Evolutionary conservation across 2,888 invertebrate genomes (phyloP).

Genomic region (Teleiodes luculella): DNA sequence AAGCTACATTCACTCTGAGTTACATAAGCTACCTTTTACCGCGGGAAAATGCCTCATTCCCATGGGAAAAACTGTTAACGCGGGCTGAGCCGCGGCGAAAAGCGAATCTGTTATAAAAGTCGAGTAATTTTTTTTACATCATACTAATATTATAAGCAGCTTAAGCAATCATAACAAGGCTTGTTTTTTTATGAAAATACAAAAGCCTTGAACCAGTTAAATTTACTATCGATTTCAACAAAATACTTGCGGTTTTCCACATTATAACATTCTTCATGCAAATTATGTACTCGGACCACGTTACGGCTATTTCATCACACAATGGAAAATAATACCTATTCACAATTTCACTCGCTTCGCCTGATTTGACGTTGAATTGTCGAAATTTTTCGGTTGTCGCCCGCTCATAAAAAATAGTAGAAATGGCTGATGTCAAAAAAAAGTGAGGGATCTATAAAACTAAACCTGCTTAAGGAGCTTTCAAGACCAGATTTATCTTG

Average conservation of each 20-base stretch:
- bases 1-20: too few relatives aligned
- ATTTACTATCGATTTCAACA: not conserved
- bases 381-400: slow-evolving; percentile 40
- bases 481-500: too few relatives aligned
- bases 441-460: too few relatives aligned
- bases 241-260: slow-evolving; percentile 4
- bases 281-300: slow-evolving; percentile 21
- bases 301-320: slow-evolving; percentile 29
- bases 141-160: too few relatives aligned
- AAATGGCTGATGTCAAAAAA: not conserved
- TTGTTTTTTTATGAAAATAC: too few relatives aligned
- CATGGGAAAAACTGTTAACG: too few relatives aligned
- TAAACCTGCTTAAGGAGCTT: too few relatives aligned
- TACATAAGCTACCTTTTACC: too few relatives aligned
- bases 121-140: too few relatives aligned
- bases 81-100: too few relatives aligned
- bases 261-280: slow-evolving; percentile 16
- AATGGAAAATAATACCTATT: slow-evolving; percentile 32
- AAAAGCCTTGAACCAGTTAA: slow-evolving; percentile 1
- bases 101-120: too few relatives aligned
- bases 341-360: slow-evolving; percentile 53
- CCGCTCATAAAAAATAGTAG: slow-evolving; percentile 32
- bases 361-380: slow-evolving; percentile 50
- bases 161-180: not conserved
- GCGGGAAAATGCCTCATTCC: too few relatives aligned